Percentiles rank a stretch among this genome's conserved stretches.
Evolutionary conservation across 2,797 vertebrate genomes (phyloP).

Genomic region (Gouania willdenowi): DNA sequence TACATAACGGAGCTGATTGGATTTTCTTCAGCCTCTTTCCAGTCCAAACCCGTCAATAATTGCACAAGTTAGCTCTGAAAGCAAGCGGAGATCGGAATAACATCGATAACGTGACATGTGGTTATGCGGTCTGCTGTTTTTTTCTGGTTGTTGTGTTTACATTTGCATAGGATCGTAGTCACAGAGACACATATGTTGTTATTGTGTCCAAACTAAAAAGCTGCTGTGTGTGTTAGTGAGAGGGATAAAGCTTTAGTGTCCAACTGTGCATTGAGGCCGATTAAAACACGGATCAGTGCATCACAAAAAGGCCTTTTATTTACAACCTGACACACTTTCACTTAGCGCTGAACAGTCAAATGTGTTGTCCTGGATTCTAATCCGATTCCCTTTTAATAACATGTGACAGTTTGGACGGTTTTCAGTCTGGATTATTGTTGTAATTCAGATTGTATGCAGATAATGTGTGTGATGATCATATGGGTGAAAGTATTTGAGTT

Average conservation of each 20-base stretch:
- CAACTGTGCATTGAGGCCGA: conserved; percentile 18
- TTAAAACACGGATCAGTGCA: conserved; percentile 18
- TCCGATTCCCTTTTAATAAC: conserved; percentile 1
- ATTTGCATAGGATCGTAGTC: too few species aligned
- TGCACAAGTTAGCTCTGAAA: background rate
- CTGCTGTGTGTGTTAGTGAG: background rate
- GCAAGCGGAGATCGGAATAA: too few species aligned
- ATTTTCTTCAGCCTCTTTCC: background rate
- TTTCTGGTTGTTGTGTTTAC: too few species aligned
- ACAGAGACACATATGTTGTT: too few species aligned
- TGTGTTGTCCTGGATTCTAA: conserved; percentile 27
- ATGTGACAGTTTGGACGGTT: background rate
- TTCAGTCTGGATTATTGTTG: conserved; percentile 18
- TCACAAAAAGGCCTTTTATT: conserved; percentile 5
- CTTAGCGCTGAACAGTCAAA: conserved; percentile 13
- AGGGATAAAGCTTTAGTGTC: background rate
- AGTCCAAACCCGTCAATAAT: fast-evolving
- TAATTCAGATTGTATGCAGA: background rate
- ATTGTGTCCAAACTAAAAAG: background rate
- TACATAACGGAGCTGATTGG: background rate
- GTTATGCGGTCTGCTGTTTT: too few species aligned
- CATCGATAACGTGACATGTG: too few species aligned
- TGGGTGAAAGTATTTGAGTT: too few species aligned
- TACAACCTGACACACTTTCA: conserved; percentile 13
- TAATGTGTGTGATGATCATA: conserved; percentile 3